phyloP scores from a whole-genome alignment of 2,797 vertebrate species.

The Urocyon cinereoargenteus region DNA sequence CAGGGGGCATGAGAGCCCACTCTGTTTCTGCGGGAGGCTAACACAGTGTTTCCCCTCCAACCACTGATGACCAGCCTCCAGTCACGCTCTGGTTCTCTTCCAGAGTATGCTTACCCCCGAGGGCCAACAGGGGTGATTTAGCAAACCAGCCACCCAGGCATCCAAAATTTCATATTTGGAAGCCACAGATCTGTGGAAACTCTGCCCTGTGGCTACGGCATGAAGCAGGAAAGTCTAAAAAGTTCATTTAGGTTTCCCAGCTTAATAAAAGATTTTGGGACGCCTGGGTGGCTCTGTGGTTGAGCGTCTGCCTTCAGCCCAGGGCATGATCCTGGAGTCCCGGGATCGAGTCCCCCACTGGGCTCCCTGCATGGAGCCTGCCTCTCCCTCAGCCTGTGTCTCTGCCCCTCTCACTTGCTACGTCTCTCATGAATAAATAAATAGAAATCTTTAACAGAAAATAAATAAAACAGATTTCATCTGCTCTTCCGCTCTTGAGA shows the following conservation, averaged over 20 bases:
- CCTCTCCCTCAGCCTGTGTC: no score
- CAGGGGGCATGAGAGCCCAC: neutral
- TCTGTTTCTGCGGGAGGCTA: neutral
- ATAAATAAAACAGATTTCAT: neutral
- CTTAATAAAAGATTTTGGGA: neutral
- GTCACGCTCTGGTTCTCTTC: no score
- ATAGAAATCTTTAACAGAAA: neutral
- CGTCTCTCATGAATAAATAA: no score
- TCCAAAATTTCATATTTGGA: neutral
- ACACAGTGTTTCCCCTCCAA: accelerated
- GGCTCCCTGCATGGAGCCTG: no score
- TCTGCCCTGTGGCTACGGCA: neutral
- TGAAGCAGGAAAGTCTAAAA: neutral
- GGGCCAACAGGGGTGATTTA: neutral
- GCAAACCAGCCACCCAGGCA: neutral
- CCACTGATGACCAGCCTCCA: neutral
- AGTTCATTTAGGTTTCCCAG: neutral
- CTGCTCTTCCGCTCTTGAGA: neutral
- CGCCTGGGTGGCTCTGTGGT: no score
- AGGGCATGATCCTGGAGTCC: no score
- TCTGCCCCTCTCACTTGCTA: no score
- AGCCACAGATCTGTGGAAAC: neutral
- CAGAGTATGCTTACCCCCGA: no score
- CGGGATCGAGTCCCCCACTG: no score
- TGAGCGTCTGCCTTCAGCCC: no score